phyloP scores from a whole-genome alignment of 1,140 invertebrate genomes.

The Pseudomyrmex concolor region DNA sequence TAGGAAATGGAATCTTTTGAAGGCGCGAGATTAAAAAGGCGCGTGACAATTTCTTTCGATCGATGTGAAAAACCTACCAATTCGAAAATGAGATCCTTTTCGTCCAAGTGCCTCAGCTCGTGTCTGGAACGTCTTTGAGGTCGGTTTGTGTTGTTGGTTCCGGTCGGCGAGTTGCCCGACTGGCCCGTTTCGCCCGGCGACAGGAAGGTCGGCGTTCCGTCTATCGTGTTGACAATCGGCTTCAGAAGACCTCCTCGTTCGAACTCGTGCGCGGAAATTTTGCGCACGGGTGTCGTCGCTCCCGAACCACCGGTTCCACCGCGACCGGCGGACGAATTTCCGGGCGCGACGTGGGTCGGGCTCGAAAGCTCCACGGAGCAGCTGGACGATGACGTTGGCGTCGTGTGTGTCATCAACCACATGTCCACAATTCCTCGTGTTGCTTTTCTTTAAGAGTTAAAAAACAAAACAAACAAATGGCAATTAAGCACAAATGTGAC shows the following conservation, averaged over 20 bases:
- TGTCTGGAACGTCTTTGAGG: conserved; percentile 91
- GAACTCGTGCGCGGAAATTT: conserved; percentile 98
- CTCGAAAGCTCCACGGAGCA: conserved; percentile 86
- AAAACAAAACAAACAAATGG: background rate
- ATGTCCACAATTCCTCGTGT: conserved; percentile 95
- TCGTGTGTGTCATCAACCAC: conserved; percentile 95
- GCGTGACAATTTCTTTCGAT: conserved; percentile 9
- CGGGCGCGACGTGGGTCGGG: conserved; percentile 85
- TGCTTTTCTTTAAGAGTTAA: conserved; percentile 89
- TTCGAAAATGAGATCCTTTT: conserved; percentile 98
- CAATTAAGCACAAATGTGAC: background rate
- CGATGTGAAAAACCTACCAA: conserved; percentile 87
- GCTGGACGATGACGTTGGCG: conserved; percentile 87
- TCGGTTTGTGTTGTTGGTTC: conserved; percentile 84
- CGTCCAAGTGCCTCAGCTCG: conserved; percentile 94
- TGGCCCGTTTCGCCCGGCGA: conserved; percentile 81
- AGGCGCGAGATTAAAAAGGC: background rate
- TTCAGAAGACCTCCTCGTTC: conserved; percentile 95
- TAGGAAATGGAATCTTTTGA: background rate
- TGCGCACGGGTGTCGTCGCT: conserved; percentile 95
- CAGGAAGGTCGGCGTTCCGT: conserved; percentile 95
- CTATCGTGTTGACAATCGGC: conserved; percentile 95
- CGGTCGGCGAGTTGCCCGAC: conserved; percentile 78
- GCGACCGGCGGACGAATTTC: conserved; percentile 85
- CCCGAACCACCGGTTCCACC: conserved; percentile 87